A percentile compares a stretch with the other conserved stretches of the same genome.
Evolutionary conservation across 2,797 vertebrate genomes (phyloP).

Genomic region (Pelodytes ibericus): DNA sequence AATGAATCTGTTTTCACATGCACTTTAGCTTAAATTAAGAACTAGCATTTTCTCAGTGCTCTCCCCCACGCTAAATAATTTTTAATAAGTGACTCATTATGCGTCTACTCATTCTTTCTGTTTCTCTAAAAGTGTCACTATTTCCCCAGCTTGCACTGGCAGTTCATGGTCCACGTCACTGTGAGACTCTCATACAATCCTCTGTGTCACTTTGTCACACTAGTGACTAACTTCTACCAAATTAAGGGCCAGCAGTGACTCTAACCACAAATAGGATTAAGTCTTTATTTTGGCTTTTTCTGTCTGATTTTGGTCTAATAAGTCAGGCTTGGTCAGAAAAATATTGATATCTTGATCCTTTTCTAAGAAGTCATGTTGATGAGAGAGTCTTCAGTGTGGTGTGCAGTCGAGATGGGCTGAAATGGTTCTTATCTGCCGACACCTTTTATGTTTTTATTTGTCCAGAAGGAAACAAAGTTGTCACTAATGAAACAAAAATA

Average conservation of each 20-base stretch:
- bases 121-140: constrained; percentile 41
- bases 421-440: too few species aligned
- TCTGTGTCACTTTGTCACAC: constrained; percentile 36
- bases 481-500: too few species aligned
- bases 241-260: constrained; percentile 14
- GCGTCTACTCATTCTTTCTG: constrained; percentile 14
- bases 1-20: background rate
- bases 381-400: too few species aligned
- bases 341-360: too few species aligned
- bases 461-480: too few species aligned
- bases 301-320: too few species aligned
- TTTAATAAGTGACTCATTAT: constrained; percentile 40
- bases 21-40: constrained; percentile 15
- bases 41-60: constrained; percentile 12
- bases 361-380: too few species aligned
- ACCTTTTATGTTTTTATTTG: too few species aligned
- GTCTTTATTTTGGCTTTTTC: background rate
- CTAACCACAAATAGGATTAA: background rate
- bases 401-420: too few species aligned
- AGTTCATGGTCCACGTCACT: constrained; percentile 43
- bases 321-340: too few species aligned
- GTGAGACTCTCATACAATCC: constrained; percentile 25
- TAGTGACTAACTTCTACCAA: constrained; percentile 21
- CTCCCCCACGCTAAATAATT: constrained; percentile 20
- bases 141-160: constrained; percentile 47